These are phyloP conservation scores for Bombus superbus DNA, from an alignment of 1,140 invertebrate genomes.

Conservation along the genomic window DNA sequence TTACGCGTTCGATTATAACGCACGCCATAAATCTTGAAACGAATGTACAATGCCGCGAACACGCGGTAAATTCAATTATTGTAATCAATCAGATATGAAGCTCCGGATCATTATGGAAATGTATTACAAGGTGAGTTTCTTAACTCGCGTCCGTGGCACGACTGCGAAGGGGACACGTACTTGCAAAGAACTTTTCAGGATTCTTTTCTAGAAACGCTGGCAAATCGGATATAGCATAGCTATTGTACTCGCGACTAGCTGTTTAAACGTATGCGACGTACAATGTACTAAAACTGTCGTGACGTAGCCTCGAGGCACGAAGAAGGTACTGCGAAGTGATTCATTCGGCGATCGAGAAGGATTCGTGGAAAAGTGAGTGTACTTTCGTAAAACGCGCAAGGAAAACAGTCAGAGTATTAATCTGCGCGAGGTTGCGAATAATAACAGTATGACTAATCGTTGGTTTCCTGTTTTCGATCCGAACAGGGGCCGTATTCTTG, in stretches of 20 bases:
- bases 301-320: neutral
- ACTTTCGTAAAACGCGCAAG: neutral
- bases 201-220: neutral
- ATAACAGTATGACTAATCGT: neutral
- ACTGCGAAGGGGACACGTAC: neutral
- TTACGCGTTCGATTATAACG: neutral
- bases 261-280: neutral
- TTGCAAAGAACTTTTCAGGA: constrained; percentile 3
- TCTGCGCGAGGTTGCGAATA: neutral
- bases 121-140: constrained; percentile 39
- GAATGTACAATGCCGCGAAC: neutral
- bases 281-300: constrained; percentile 15
- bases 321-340: constrained; percentile 9
- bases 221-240: neutral
- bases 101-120: neutral
- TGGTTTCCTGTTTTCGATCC: neutral
- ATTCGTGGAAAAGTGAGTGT: constrained; percentile 31
- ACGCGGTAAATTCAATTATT: constrained; percentile 16
- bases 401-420: neutral
- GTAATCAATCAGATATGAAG: neutral
- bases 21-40: neutral
- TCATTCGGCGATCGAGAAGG: constrained; percentile 9
- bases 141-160: neutral
- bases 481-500: neutral
- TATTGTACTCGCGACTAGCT: neutral